phyloP scores from a whole-genome alignment of 2,113 vertebrate genomes.

The Malaclemys terrapin region DNA sequence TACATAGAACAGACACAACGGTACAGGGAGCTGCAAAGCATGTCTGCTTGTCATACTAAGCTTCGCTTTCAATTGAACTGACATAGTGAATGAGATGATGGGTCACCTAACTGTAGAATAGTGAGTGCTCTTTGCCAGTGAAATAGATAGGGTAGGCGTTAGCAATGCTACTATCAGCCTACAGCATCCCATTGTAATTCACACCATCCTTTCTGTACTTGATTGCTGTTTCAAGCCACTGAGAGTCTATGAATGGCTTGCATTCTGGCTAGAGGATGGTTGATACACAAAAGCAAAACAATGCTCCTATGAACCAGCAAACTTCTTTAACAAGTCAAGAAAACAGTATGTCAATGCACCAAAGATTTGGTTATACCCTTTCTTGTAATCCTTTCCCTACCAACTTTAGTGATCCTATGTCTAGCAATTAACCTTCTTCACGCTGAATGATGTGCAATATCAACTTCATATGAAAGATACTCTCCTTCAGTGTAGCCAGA shows the following conservation, averaged over 20 bases:
- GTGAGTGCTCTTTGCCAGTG: not conserved
- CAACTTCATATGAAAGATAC: not conserved
- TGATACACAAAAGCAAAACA: not conserved
- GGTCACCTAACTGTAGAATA: rapidly evolving
- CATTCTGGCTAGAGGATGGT: not conserved
- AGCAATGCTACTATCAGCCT: rapidly evolving
- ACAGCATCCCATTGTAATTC: not conserved
- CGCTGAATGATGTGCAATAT: constrained; percentile 21
- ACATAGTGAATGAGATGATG: not conserved
- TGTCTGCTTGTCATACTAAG: not conserved
- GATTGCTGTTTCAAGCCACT: not conserved
- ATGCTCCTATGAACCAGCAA: not conserved
- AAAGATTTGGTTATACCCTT: not conserved
- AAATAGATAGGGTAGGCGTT: not conserved
- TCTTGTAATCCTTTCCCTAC: not conserved
- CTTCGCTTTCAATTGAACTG: not conserved
- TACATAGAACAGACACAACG: not conserved
- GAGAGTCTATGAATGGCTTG: not conserved
- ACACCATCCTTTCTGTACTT: not conserved
- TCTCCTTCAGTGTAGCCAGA: not conserved
- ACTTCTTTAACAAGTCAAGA: not conserved
- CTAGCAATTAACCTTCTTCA: not conserved
- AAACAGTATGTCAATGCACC: not conserved
- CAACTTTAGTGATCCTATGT: not conserved
- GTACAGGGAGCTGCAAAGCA: not conserved